Base-by-base conservation (phyloP, 2,888 invertebrate genomes). In the Leptothorax acervorum region DNA sequence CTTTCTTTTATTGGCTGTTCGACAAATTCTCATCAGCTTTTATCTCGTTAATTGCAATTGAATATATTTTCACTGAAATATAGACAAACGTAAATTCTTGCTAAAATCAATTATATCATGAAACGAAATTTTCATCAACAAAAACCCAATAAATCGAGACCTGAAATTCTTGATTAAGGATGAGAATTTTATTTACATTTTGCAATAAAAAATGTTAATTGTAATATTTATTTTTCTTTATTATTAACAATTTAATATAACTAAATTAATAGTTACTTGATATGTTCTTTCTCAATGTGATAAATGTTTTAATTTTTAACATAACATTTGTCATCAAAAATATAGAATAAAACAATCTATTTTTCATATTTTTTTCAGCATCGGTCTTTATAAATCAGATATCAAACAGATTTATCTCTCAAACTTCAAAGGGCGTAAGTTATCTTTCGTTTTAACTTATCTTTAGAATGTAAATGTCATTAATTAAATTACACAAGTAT, bases 341-440 rank as follows among this genome's bases (percentile, higher is more conserved):
- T 70, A n/a, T 35, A 51, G 1, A 18, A 42, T n/a, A 12, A 73
- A 57, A 42, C 8, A 57, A 60, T 60, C 3, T 18, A 18, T 55
- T 55, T 31, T 31, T 71, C 18, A 39, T 18, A 23, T 35, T 62
- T 18, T n/a, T 75, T 18, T 15, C n/a, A 31, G 3, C 12, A 15
- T n/a, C 0, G 15, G 9, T 23, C 12, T 8, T n/a, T 74, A n/a
- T 31, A 45, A 28, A 18, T 31, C 5, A 60, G n/a, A 23, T 74
- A 66, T 66, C 23, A 48, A 48, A 31, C n/a, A 75, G n/a, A 62
- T 62, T 76, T 42, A 76, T 66, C 23, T 75, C 48, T 48, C 48
- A 31, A 42, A 55, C 5, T 55, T 55, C 15, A 42, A n/a, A 51
- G n/a, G 28, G 28, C 28, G 12, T 28, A 23, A 62, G 11, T 11